Percentiles rank a stretch among this genome's conserved stretches.
These are phyloP conservation scores for Zootoca vivipara DNA, from an alignment of 2,113 vertebrate species.

Conservation along the genomic window DNA sequence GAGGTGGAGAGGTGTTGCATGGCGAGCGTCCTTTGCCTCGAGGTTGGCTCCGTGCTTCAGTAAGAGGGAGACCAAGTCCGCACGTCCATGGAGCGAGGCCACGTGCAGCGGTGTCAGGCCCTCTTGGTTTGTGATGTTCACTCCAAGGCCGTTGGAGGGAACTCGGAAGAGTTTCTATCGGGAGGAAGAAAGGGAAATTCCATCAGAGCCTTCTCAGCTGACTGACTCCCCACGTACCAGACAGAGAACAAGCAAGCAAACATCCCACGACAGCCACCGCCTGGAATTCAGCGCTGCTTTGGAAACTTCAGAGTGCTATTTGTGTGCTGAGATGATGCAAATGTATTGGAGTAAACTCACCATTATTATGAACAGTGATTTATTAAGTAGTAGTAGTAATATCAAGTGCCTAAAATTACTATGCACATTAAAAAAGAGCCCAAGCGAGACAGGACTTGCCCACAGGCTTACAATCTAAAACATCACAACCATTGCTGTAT, in stretches of 20 bases:
- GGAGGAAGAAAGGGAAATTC: slow-evolving; percentile 9
- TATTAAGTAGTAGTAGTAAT: no score
- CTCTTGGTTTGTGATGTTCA: slow-evolving; percentile 83
- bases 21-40: slow-evolving; percentile 77
- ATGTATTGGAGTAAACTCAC: no score
- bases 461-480: background rate
- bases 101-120: slow-evolving; percentile 87
- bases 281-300: no score
- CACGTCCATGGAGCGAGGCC: slow-evolving; percentile 86
- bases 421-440: background rate
- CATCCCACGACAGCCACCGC: background rate
- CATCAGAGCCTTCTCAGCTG: fast-evolving
- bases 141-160: slow-evolving; percentile 78
- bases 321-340: no score
- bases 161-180: slow-evolving; percentile 75
- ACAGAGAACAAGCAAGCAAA: background rate
- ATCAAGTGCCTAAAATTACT: background rate
- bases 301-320: no score
- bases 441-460: background rate
- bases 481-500: background rate
- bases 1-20: slow-evolving; percentile 87
- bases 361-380: no score
- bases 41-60: slow-evolving; percentile 82
- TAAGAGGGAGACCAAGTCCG: slow-evolving; percentile 77
- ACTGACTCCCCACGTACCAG: background rate